A percentile compares a stretch with the other conserved stretches of the same genome.
Conservation (phyloP, 2,888 invertebrate species). For the Gortyna flavago region DNA sequence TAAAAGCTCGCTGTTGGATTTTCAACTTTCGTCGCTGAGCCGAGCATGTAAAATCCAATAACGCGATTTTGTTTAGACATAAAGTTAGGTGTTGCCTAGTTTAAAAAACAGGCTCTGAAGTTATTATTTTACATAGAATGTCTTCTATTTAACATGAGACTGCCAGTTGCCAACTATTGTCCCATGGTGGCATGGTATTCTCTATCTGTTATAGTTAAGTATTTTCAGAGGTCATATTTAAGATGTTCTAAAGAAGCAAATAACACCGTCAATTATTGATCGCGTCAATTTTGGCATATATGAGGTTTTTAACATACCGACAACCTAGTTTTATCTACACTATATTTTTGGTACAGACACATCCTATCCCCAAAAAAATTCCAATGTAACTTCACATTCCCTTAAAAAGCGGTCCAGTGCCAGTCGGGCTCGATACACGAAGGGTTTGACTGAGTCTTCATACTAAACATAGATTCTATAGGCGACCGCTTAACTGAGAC, state of each 20-base stretch:
- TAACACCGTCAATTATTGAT: background rate
- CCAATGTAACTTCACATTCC: no score
- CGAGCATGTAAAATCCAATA: background rate
- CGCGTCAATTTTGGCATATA: background rate
- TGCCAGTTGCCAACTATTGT: background rate
- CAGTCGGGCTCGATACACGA: no score
- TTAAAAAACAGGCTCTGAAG: background rate
- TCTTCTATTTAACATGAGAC: background rate
- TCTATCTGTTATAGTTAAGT: no score
- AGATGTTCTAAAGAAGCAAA: background rate
- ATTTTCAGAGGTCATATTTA: no score
- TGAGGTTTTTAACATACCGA: background rate
- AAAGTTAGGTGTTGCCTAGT: background rate
- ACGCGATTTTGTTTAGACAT: background rate
- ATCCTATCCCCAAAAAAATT: no score
- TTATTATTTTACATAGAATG: background rate
- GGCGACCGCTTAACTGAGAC: no score
- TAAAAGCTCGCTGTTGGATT: background rate
- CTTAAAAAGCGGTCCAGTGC: no score
- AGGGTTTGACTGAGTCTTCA: no score
- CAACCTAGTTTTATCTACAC: no score
- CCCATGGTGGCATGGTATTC: background rate
- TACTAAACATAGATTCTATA: no score
- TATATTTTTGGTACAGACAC: no score
- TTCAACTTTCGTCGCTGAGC: background rate